phyloP scores from a whole-genome alignment of 2,797 vertebrate species.

The Darevskia nairensis region DNA sequence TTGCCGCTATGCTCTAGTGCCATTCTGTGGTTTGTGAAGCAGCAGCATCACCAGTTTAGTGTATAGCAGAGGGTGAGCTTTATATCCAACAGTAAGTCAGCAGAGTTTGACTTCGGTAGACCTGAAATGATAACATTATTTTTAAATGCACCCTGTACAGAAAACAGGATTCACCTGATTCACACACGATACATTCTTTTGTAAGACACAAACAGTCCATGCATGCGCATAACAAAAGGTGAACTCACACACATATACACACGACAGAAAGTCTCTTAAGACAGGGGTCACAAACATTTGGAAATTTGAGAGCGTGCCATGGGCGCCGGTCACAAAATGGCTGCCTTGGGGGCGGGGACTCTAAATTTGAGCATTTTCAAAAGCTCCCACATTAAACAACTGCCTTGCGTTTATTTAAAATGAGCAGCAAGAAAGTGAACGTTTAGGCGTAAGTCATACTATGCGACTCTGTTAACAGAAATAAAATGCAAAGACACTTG shows the following conservation, averaged over 20 bases:
- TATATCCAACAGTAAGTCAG: slow-evolving; percentile 1
- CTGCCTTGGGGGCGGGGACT: not conserved
- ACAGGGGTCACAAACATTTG: too few relatives aligned
- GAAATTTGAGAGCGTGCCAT: too few relatives aligned
- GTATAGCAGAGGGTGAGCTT: not conserved
- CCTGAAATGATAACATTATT: not conserved
- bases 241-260: not conserved
- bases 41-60: not conserved
- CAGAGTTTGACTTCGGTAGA: slow-evolving; percentile 13
- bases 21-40: not conserved
- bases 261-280: not conserved
- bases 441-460: not conserved
- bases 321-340: too few relatives aligned
- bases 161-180: not conserved
- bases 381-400: not conserved
- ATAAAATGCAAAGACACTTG: not conserved
- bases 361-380: not conserved
- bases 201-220: too few relatives aligned
- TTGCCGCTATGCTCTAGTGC: not conserved
- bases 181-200: not conserved
- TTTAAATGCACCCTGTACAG: not conserved
- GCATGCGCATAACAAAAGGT: not conserved
- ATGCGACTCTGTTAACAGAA: not conserved
- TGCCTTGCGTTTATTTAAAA: not conserved
- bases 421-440: not conserved